These are phyloP conservation scores for Phalacrocorax brasilianus DNA, from an alignment of 2,113 vertebrate species.

Conservation along the genomic window DNA sequence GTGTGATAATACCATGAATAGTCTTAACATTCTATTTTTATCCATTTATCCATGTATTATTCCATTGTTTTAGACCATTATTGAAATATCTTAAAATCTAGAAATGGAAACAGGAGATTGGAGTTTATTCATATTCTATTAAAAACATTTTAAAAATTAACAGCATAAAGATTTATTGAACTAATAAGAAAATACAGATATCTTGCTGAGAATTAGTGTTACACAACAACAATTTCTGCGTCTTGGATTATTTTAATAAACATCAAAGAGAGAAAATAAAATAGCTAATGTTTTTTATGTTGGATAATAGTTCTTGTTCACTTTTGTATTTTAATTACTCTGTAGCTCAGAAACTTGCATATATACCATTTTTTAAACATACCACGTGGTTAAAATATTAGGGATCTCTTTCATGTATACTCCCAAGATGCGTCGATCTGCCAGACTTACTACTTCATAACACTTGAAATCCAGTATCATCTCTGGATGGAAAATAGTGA, in stretches of 20 bases:
- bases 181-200: background rate
- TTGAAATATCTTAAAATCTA: background rate
- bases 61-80: background rate
- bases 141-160: background rate
- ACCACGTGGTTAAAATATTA: background rate
- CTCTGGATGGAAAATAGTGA: background rate
- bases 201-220: background rate
- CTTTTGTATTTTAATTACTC: background rate
- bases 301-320: background rate
- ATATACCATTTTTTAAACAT: background rate
- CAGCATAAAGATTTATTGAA: background rate
- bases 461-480: background rate
- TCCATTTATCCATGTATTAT: background rate
- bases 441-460: background rate
- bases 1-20: background rate
- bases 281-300: background rate
- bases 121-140: background rate
- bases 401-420: background rate
- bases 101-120: background rate
- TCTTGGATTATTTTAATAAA: background rate
- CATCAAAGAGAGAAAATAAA: background rate
- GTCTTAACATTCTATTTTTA: background rate
- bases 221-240: background rate
- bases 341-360: background rate
- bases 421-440: background rate